Conservation (phyloP, 1,140 invertebrate genomes). For the Meloidogyne hapla region DNA sequence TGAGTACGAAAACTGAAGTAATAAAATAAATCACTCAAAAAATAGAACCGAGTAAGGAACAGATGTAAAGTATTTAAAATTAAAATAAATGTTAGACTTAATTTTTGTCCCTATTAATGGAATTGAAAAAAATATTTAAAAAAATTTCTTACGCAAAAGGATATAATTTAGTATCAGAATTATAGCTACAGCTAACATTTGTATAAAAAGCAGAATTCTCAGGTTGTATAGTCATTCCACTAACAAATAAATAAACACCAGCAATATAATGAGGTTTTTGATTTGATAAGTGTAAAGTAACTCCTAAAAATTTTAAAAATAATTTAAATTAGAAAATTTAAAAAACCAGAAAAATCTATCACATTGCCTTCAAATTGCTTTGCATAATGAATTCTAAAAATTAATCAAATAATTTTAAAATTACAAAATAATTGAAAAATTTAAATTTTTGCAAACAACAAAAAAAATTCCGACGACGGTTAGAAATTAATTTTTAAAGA, state of each 20-base stretch:
- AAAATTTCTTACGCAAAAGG: constrained; percentile 56
- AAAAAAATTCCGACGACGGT: too few relatives aligned
- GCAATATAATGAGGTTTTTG: constrained; percentile 47
- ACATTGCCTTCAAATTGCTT: constrained; percentile 57
- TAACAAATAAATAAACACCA: constrained; percentile 59
- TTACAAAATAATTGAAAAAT: too few relatives aligned
- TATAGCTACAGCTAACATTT: constrained; percentile 58
- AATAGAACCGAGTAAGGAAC: too few relatives aligned
- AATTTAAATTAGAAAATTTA: background rate
- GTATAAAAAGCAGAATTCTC: constrained; percentile 36
- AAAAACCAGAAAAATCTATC: constrained; percentile 56
- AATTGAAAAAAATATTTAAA: background rate
- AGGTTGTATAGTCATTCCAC: constrained; percentile 58
- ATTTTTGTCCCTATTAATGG: background rate
- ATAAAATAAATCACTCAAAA: too few relatives aligned
- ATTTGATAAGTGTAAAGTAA: constrained; percentile 48
- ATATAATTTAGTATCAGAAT: constrained; percentile 52
- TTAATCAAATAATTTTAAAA: background rate
- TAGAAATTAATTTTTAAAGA: too few relatives aligned
- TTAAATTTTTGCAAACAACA: too few relatives aligned
- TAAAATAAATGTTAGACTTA: background rate
- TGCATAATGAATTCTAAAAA: constrained; percentile 55
- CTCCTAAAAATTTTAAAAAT: constrained; percentile 32
- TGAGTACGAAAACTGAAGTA: constrained; percentile 58
- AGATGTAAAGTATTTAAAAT: background rate